These are phyloP conservation scores for Netta rufina DNA, from an alignment of 2,797 vertebrate species.

Conservation along the genomic window DNA sequence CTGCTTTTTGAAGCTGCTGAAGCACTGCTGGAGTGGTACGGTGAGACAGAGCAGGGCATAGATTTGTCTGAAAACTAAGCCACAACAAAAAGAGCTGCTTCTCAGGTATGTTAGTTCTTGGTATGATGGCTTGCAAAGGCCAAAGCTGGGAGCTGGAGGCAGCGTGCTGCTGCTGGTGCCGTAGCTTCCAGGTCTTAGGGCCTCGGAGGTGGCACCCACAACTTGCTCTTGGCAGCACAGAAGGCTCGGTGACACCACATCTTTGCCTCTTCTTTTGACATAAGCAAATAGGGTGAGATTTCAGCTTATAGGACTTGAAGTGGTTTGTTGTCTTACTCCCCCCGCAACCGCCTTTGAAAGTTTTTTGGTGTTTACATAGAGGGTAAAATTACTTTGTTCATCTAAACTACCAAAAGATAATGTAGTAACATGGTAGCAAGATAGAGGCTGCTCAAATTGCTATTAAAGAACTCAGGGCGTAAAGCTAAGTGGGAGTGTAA, in stretches of 20 bases:
- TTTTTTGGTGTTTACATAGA: neutral
- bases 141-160: neutral
- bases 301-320: neutral
- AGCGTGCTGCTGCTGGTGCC: neutral
- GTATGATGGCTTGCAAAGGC: neutral
- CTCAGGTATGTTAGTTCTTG: neutral
- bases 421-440: neutral
- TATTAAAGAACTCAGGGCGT: conserved; percentile 8
- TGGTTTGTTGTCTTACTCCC: too few species aligned
- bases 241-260: neutral
- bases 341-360: neutral
- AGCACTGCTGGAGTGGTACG: neutral
- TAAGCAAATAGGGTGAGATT: neutral
- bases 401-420: neutral
- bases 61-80: neutral
- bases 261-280: conserved; percentile 12
- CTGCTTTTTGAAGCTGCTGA: neutral
- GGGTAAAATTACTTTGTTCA: neutral
- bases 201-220: neutral
- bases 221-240: neutral
- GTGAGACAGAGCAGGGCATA: neutral
- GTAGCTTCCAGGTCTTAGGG: neutral
- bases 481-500: neutral
- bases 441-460: neutral
- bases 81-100: neutral